Percentiles rank a stretch among this genome's conserved stretches.
These are phyloP conservation scores for Chalcosyrphus nemorum DNA, from an alignment of 2,888 invertebrate genomes.

Conservation along the genomic window DNA sequence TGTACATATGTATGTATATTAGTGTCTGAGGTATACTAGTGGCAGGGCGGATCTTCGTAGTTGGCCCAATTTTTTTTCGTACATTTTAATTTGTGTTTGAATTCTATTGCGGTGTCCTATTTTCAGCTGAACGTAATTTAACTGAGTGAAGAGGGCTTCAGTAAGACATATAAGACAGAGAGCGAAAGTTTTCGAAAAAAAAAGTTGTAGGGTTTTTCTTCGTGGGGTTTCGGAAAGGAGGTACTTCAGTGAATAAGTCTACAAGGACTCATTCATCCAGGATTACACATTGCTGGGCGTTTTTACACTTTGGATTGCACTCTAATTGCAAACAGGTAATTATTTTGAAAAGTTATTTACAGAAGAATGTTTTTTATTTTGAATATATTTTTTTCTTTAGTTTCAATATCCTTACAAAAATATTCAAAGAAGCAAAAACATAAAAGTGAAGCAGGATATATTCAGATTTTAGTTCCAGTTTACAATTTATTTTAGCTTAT, in stretches of 20 bases:
- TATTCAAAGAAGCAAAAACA: no score
- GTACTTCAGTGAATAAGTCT: constrained; percentile 1
- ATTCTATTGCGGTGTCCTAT: constrained; percentile 45
- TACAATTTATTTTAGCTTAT: no score
- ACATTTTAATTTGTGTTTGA: constrained; percentile 7
- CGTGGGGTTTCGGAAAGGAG: background rate
- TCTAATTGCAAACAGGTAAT: constrained; percentile 50
- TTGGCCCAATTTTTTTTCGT: constrained; percentile 39
- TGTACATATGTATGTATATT: no score
- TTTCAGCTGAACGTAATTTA: constrained; percentile 43
- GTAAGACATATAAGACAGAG: constrained; percentile 8
- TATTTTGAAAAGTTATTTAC: no score
- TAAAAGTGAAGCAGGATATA: no score
- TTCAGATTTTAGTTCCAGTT: no score
- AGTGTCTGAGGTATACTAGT: constrained; percentile 4
- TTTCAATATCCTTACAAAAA: no score
- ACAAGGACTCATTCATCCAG: background rate
- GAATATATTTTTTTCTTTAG: no score
- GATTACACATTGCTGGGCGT: background rate
- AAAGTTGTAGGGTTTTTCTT: constrained; percentile 1
- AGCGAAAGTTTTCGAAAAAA: constrained; percentile 3
- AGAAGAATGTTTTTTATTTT: no score
- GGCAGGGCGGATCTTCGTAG: constrained; percentile 42
- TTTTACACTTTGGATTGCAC: constrained; percentile 4
- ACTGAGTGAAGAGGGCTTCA: constrained; percentile 23